A percentile compares a stretch with the other conserved stretches of the same genome.
These are phyloP conservation scores for Epinotia brunnichana DNA, from an alignment of 2,888 invertebrate species.

Conservation along the genomic window DNA sequence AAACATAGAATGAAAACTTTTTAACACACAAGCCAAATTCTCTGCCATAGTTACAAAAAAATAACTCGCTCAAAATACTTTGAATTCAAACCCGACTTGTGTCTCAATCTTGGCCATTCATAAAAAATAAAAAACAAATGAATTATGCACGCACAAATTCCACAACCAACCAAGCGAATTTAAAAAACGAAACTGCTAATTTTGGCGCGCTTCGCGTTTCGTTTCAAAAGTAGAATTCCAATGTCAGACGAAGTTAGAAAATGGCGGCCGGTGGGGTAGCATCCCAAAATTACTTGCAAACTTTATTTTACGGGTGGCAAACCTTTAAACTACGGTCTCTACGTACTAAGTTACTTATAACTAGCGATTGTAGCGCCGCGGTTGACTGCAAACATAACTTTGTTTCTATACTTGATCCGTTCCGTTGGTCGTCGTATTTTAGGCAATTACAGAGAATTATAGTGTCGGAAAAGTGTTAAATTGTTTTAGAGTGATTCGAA, in stretches of 20 bases:
- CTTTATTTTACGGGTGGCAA: slow-evolving; percentile 9
- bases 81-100: not conserved
- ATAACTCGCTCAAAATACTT: not conserved
- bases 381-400: slow-evolving; percentile 4
- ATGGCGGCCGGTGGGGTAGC: slow-evolving; percentile 59
- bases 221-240: slow-evolving; percentile 53
- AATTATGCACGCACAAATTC: slow-evolving; percentile 12
- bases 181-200: slow-evolving; percentile 40
- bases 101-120: not conserved
- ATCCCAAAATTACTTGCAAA: slow-evolving; percentile 58
- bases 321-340: slow-evolving; percentile 4
- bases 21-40: slow-evolving; percentile 36
- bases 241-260: slow-evolving; percentile 63
- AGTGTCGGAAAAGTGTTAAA: slow-evolving; percentile 46
- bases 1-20: slow-evolving; percentile 35
- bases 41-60: slow-evolving; percentile 26
- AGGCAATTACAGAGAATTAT: slow-evolving; percentile 56
- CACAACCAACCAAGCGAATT: slow-evolving; percentile 24
- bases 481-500: slow-evolving; percentile 38
- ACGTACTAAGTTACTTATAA: not conserved
- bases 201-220: slow-evolving; percentile 41
- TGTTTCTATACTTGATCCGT: slow-evolving; percentile 45
- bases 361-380: slow-evolving; percentile 5
- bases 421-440: slow-evolving; percentile 69
- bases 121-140: slow-evolving; percentile 2